These are phyloP conservation scores for Rachycentron canadum DNA, from an alignment of 2,797 vertebrate species.

Conservation along the genomic window DNA sequence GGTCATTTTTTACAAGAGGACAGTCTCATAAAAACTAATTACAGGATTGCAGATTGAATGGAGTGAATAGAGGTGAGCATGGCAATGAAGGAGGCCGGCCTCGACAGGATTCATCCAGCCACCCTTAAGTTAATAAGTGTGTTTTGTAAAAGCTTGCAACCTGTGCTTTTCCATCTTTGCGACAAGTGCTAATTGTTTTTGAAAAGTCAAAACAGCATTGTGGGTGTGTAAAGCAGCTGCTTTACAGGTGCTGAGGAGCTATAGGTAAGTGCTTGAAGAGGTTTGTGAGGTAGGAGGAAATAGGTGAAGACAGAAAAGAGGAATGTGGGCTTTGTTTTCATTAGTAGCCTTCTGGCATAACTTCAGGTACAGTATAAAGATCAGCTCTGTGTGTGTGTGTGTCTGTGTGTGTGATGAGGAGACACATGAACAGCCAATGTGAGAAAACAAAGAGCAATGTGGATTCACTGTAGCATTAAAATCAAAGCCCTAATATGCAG, in stretches of 20 bases:
- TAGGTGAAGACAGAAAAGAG: neutral
- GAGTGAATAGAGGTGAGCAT: conserved; percentile 2
- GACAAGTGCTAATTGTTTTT: neutral
- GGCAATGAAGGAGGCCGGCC: neutral
- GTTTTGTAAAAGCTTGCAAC: neutral
- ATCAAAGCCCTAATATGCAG: conserved; percentile 27
- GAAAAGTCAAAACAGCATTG: neutral
- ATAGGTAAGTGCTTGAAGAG: neutral
- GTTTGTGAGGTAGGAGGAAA: neutral
- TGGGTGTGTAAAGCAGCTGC: neutral
- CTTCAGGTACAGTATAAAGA: conserved; percentile 1
- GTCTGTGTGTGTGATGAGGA: neutral
- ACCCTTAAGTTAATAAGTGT: neutral
- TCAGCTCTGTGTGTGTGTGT: neutral
- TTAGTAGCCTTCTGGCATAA: neutral
- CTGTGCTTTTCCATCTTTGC: neutral
- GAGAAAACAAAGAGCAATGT: neutral
- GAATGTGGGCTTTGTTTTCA: neutral
- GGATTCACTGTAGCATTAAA: neutral
- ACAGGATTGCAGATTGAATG: neutral
- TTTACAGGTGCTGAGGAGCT: conserved; percentile 3
- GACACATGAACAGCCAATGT: neutral
- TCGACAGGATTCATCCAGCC: neutral
- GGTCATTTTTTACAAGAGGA: neutral
- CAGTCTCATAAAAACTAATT: neutral